A percentile compares a stretch with the other conserved stretches of the same genome.
Conservation (phyloP, 1,140 invertebrate genomes). For the Drosophila bipectinata region DNA sequence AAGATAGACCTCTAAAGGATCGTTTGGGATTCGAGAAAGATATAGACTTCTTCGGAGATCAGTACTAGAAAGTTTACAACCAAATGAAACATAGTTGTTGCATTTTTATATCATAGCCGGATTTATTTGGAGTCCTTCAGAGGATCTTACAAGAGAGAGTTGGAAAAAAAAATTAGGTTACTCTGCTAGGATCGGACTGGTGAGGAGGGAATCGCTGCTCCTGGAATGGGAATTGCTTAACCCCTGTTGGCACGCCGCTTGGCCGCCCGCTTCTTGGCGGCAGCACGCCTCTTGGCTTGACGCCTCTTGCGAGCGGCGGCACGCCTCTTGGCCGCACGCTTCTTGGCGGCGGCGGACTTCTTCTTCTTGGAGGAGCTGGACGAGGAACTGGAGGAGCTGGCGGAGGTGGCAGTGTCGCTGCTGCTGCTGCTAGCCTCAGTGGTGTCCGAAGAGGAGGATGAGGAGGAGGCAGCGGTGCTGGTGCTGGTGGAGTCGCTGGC, state of each 20-base stretch:
- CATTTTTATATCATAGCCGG: conserved; percentile 29
- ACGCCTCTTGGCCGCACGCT: not conserved
- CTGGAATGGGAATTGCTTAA: not conserved
- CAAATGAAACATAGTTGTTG: not conserved
- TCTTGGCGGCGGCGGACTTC: conserved; percentile 13
- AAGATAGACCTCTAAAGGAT: too few relatives aligned
- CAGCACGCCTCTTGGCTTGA: conserved; percentile 15
- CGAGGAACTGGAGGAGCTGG: conserved; percentile 2
- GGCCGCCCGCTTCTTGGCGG: conserved; percentile 2
- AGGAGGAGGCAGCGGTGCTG: not conserved
- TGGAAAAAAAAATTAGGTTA: conserved; percentile 3
- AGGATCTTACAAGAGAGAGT: not conserved
- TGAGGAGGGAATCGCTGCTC: too few relatives aligned
- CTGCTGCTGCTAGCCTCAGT: conserved; percentile 6
- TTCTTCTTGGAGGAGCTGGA: conserved; percentile 11
- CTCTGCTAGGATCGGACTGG: not conserved
- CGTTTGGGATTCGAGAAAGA: too few relatives aligned
- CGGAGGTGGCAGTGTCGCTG: conserved; percentile 10
- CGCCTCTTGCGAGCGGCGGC: conserved; percentile 1
- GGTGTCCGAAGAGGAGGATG: not conserved
- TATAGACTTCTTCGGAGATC: too few relatives aligned
- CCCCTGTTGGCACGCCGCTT: conserved; percentile 21
- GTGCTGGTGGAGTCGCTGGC: not conserved
- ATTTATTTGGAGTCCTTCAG: not conserved
- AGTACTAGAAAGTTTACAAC: too few relatives aligned